phyloP scores from a whole-genome alignment of 1,140 invertebrate species.

The Belonocnema kinseyi region DNA sequence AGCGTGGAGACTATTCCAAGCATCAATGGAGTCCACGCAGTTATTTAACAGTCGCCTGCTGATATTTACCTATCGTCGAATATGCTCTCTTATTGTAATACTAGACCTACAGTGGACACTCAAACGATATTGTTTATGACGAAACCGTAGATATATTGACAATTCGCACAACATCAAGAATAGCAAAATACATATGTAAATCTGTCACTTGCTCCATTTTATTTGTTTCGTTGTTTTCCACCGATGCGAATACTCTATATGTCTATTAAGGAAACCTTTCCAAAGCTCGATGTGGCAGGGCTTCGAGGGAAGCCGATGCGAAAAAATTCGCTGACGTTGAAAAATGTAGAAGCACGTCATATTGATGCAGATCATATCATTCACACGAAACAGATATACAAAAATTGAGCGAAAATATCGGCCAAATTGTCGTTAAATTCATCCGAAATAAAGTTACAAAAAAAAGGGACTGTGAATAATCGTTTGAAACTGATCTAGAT shows the following conservation, averaged over 20 bases:
- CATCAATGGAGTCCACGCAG: no score
- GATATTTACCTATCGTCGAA: not conserved
- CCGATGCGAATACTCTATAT: not conserved
- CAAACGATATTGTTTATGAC: not conserved
- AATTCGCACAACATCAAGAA: not conserved
- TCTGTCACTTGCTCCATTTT: not conserved
- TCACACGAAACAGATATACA: not conserved
- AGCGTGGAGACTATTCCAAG: no score
- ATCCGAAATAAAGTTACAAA: not conserved
- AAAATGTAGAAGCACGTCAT: not conserved
- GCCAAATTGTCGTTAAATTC: not conserved
- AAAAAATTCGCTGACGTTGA: slow-evolving; percentile 4
- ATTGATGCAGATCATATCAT: slow-evolving; percentile 15
- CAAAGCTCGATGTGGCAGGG: slow-evolving; percentile 19
- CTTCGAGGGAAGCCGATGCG: slow-evolving; percentile 19
- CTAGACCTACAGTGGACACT: not conserved
- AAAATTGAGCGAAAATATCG: not conserved
- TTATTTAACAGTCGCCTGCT: no score
- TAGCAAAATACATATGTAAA: not conserved
- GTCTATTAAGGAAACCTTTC: slow-evolving; percentile 23
- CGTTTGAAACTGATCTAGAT: no score
- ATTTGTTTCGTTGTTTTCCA: not conserved
- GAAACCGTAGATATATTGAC: not conserved
- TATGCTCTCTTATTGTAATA: not conserved
- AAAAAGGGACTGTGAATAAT: no score